Evolutionary conservation across 2,888 invertebrate genomes (phyloP).

Genomic region (Ptilodon capucinus): DNA sequence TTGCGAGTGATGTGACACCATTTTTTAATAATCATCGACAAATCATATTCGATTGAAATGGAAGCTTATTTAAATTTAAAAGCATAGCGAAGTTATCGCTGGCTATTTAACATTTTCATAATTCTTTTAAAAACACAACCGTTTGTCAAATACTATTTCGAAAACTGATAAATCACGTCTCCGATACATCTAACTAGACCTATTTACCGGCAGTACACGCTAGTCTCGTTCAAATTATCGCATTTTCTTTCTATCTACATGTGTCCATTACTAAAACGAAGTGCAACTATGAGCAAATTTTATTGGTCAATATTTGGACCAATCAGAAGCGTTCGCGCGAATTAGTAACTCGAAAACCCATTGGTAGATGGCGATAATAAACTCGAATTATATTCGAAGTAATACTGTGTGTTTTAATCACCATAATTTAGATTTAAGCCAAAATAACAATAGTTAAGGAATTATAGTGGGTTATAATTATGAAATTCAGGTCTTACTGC

Average conservation of each 20-base stretch:
- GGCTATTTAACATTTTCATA: slow-evolving; percentile 14
- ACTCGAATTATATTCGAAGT: too few species aligned
- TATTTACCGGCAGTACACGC: slow-evolving; percentile 67
- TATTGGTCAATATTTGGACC: slow-evolving; percentile 66
- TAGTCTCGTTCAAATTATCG: slow-evolving; percentile 50
- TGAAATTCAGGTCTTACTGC: too few species aligned
- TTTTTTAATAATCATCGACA: too few species aligned
- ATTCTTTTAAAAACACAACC: slow-evolving; percentile 34
- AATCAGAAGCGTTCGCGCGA: slow-evolving; percentile 55
- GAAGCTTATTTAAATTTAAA: background rate
- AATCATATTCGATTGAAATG: too few species aligned
- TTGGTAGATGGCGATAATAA: slow-evolving; percentile 24
- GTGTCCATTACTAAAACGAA: slow-evolving; percentile 65
- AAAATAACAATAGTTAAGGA: too few species aligned
- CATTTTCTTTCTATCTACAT: slow-evolving; percentile 57
- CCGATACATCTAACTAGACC: slow-evolving; percentile 41
- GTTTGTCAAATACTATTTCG: slow-evolving; percentile 25
- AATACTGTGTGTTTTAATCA: too few species aligned
- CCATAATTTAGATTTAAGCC: too few species aligned
- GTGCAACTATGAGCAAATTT: slow-evolving; percentile 75
- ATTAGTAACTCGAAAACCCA: slow-evolving; percentile 31
- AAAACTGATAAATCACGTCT: slow-evolving; percentile 32
- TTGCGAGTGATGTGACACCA: too few species aligned
- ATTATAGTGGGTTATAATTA: too few species aligned
- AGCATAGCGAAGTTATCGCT: background rate